Base-by-base conservation (phyloP, 1,140 invertebrate genomes). In the Sitodiplosis mosellana region DNA sequence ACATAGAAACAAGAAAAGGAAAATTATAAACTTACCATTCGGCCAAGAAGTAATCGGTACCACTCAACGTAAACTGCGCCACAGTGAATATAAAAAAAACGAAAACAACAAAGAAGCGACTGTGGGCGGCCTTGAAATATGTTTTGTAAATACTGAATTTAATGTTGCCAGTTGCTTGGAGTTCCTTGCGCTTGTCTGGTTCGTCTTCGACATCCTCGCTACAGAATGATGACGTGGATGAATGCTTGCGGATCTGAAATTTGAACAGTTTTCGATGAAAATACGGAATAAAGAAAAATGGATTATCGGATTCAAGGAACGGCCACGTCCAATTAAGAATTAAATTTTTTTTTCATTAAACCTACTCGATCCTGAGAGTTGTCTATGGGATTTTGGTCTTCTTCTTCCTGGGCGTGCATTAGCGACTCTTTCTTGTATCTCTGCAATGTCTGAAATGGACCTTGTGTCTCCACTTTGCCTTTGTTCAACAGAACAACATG, bases 1-100 rank as follows among this genome's bases (percentile, higher is more conserved):
- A 14, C 14, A 8, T 7, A 34, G 33, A n/a, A n/a, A n/a, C n/a
- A n/a, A n/a, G n/a, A n/a, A 8, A 34, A 8, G 14, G 33, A 34
- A 41, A 19, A 12, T 33, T 51, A 33, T 14, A 21, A 47, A 48
- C 48, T 62, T 61, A 74, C 85, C 85, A 88, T 49, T 72, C 68
- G 2, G 82, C 76, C 0, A 87, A 73, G 69, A 85, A 90, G 49
- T 78, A 82, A 59, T 88, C 85, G 52, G 79, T 74, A 12, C 71
- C 67, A 15, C 81, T 80, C 11, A 79, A 81, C 19, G 77, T 63
- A 0, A 72, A 57, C 59, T 87, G 81, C 0, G 82, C 75, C 1
- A 76, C 17, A 2, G 83, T 46, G 49, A 79, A 81, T 6, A 79
- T 55, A 0, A 80, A 1, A 0, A 77, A 45, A 0, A 84, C 69